Percentiles rank a stretch among this genome's conserved stretches.
These are phyloP conservation scores for Perdita meconis DNA, from an alignment of 2,888 invertebrate species.

Conservation along the genomic window DNA sequence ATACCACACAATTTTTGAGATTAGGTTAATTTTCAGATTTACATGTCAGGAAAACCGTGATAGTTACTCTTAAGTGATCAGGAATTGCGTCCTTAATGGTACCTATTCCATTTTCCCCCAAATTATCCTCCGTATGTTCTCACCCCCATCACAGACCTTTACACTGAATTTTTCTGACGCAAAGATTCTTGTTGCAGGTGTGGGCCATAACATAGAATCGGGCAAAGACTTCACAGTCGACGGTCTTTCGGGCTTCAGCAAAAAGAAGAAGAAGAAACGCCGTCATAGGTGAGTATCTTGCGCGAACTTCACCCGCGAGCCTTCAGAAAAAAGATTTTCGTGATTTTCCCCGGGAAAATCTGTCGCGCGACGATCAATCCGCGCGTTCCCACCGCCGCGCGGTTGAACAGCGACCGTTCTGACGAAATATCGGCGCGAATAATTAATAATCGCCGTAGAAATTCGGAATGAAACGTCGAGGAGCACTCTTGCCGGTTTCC, in stretches of 20 bases:
- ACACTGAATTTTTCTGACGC: background rate
- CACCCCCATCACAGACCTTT: too few relatives aligned
- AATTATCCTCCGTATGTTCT: too few relatives aligned
- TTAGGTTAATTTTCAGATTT: too few relatives aligned
- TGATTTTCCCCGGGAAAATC: background rate
- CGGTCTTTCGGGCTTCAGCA: slow-evolving; percentile 91
- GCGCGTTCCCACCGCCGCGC: background rate
- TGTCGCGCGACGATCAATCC: slow-evolving; percentile 23
- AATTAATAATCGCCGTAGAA: slow-evolving; percentile 44
- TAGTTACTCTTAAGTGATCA: too few relatives aligned
- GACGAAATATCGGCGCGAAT: slow-evolving; percentile 22
- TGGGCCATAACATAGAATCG: slow-evolving; percentile 89
- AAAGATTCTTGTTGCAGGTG: slow-evolving; percentile 85
- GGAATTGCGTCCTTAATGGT: too few relatives aligned
- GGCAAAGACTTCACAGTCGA: slow-evolving; percentile 94
- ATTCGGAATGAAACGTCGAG: slow-evolving; percentile 13
- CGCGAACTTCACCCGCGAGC: slow-evolving; percentile 33
- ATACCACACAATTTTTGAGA: too few relatives aligned
- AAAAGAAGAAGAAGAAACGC: slow-evolving; percentile 97
- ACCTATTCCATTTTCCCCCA: too few relatives aligned
- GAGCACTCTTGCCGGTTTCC: slow-evolving; percentile 20
- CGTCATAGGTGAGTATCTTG: slow-evolving; percentile 92
- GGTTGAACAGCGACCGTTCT: slow-evolving; percentile 5
- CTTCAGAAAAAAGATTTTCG: too few relatives aligned
- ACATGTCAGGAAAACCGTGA: too few relatives aligned